Conservation (phyloP, 2,888 invertebrate genomes). For the Pseudoips prasinana region DNA sequence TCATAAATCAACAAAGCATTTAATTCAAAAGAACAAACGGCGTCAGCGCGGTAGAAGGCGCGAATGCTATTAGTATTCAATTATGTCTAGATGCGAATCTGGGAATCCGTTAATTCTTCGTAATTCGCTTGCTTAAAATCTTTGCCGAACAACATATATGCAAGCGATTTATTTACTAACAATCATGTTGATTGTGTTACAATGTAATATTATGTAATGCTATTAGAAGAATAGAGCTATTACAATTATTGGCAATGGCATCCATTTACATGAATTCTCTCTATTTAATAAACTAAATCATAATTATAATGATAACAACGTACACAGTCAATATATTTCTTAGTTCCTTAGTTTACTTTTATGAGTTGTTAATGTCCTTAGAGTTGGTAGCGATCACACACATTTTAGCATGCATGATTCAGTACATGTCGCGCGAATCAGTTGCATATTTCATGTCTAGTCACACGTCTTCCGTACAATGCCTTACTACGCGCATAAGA, state of each 20-base stretch:
- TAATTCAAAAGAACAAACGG: too few species aligned
- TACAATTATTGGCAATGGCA: too few species aligned
- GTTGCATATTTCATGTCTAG: constrained; percentile 47
- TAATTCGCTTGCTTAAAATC: not conserved
- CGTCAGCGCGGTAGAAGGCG: not conserved
- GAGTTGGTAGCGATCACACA: constrained; percentile 30
- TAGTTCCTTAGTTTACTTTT: constrained; percentile 23
- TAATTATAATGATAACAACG: constrained; percentile 1
- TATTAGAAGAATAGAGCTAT: too few species aligned
- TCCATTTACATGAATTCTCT: too few species aligned
- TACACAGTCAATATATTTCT: constrained; percentile 16
- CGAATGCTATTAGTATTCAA: constrained; percentile 10
- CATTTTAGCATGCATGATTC: constrained; percentile 39
- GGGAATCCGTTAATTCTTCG: constrained; percentile 4
- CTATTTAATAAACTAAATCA: not conserved
- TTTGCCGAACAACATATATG: too few species aligned
- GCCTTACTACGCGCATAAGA: constrained; percentile 36
- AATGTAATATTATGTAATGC: too few species aligned
- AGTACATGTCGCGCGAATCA: constrained; percentile 33
- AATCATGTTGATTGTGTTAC: too few species aligned
- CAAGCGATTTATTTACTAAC: too few species aligned
- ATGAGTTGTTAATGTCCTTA: constrained; percentile 26
- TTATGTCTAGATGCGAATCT: constrained; percentile 8
- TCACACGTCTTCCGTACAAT: constrained; percentile 45
- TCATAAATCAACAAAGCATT: too few species aligned